These are phyloP conservation scores for Anoplius nigerrimus DNA, from an alignment of 2,888 invertebrate species.

Conservation along the genomic window DNA sequence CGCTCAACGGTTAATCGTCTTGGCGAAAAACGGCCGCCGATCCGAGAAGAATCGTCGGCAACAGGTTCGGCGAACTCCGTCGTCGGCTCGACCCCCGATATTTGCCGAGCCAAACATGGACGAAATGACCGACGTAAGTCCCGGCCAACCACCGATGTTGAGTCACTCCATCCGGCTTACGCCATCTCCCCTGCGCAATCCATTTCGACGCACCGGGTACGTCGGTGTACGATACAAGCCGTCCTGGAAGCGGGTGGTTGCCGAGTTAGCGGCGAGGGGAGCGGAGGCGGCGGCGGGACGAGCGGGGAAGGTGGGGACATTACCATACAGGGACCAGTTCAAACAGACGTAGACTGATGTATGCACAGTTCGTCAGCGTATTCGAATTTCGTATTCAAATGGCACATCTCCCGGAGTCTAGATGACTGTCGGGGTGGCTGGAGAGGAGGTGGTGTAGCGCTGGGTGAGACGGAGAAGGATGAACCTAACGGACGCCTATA, in stretches of 20 bases:
- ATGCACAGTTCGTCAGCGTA: slow-evolving; percentile 72
- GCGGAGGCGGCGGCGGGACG: not conserved
- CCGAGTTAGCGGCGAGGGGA: not conserved
- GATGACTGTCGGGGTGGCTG: slow-evolving; percentile 54
- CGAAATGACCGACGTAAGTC: slow-evolving; percentile 12
- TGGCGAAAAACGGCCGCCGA: no score
- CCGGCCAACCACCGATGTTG: slow-evolving; percentile 15
- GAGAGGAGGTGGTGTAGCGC: not conserved
- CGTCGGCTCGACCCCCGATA: slow-evolving; percentile 2
- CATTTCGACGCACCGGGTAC: slow-evolving; percentile 12
- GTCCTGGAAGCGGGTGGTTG: not conserved
- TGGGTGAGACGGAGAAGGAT: slow-evolving; percentile 3
- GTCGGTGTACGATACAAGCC: not conserved
- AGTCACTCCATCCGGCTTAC: slow-evolving; percentile 47
- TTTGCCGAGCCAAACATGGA: not conserved
- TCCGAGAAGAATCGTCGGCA: slow-evolving; percentile 9
- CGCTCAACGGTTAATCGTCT: no score
- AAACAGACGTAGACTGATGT: slow-evolving; percentile 73
- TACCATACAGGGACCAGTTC: slow-evolving; percentile 73
- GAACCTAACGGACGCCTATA: not conserved
- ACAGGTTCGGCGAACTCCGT: not conserved
- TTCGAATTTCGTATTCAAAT: slow-evolving; percentile 74
- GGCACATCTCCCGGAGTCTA: slow-evolving; percentile 62
- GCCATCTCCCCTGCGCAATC: slow-evolving; percentile 34
- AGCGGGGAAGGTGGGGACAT: slow-evolving; percentile 51